A percentile compares a stretch with the other conserved stretches of the same genome.
Evolutionary conservation across 2,888 invertebrate species (phyloP).

Genomic region (Lacanobia wlatinum): DNA sequence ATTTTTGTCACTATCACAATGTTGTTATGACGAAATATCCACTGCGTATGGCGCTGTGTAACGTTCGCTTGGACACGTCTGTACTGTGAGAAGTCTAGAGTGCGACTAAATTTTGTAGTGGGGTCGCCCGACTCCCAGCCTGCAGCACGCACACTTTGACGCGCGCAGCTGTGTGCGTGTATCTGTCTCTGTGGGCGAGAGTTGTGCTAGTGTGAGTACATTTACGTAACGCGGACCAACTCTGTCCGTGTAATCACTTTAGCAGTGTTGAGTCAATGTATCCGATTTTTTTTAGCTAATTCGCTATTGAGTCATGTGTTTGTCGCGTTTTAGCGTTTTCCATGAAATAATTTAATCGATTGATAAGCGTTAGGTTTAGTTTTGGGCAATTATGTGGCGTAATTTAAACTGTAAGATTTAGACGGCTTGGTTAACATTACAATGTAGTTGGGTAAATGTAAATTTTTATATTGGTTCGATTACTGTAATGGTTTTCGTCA

Average conservation of each 20-base stretch:
- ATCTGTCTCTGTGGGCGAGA: constrained; percentile 71
- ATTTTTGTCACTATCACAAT: constrained; percentile 88
- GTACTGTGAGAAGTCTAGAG: constrained; percentile 81
- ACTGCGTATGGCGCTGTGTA: constrained; percentile 81
- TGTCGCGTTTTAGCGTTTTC: constrained; percentile 72
- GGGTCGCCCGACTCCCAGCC: constrained; percentile 86
- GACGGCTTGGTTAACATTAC: constrained; percentile 51
- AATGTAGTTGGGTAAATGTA: constrained; percentile 59
- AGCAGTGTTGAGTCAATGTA: constrained; percentile 86
- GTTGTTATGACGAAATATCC: constrained; percentile 89
- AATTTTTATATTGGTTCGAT: constrained; percentile 50
- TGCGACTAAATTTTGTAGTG: constrained; percentile 89
- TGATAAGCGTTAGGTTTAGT: constrained; percentile 72
- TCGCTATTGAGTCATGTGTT: constrained; percentile 88
- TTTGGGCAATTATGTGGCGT: constrained; percentile 74
- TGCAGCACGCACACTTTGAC: constrained; percentile 77
- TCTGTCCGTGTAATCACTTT: constrained; percentile 85
- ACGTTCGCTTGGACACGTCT: constrained; percentile 81
- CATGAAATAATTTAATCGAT: constrained; percentile 73
- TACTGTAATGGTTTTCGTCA: constrained; percentile 42
- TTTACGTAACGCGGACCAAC: constrained; percentile 87
- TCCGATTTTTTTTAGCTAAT: constrained; percentile 87
- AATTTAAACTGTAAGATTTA: constrained; percentile 64
- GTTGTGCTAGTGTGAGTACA: constrained; percentile 77
- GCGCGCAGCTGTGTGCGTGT: constrained; percentile 54